Conservation (phyloP, 2,113 vertebrate genomes). For the Equus quagga region DNA sequence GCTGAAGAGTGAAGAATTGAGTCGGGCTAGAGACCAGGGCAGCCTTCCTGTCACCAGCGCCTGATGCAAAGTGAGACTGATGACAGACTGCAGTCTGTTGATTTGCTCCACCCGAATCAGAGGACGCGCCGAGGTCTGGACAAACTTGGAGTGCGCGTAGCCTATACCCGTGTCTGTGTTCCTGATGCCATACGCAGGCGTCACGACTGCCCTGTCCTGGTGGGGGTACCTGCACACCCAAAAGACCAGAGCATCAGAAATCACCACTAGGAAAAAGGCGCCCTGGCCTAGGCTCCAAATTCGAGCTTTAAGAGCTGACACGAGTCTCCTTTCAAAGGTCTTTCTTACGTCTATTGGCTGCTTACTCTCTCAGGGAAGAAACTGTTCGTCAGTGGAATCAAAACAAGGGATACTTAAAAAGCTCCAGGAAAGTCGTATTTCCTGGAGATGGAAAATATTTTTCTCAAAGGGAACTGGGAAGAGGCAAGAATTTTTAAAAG, state of each 20-base stretch:
- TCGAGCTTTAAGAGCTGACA: not conserved
- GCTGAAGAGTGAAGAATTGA: conserved; percentile 10
- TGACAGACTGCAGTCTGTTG: not conserved
- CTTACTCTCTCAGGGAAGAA: not conserved
- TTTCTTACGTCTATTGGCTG: not conserved
- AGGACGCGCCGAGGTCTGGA: not conserved
- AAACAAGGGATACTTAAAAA: conserved; percentile 44
- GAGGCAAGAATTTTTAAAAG: not conserved
- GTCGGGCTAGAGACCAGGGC: not conserved
- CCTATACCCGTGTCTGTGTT: not conserved
- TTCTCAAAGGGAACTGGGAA: conserved; percentile 11
- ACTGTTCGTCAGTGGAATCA: conserved; percentile 2
- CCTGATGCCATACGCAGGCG: not conserved
- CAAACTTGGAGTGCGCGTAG: not conserved
- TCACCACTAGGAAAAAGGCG: not conserved
- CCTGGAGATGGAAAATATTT: conserved; percentile 61
- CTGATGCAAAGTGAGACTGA: not conserved
- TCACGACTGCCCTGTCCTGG: accelerated
- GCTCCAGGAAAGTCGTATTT: conserved; percentile 50
- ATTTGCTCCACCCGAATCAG: not conserved
- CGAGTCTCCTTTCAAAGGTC: not conserved
- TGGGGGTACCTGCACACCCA: not conserved
- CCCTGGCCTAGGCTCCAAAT: not conserved
- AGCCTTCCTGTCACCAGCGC: not conserved
- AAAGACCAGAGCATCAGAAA: not conserved